phyloP scores from a whole-genome alignment of 2,797 vertebrate species.

The Crenuchus spilurus region DNA sequence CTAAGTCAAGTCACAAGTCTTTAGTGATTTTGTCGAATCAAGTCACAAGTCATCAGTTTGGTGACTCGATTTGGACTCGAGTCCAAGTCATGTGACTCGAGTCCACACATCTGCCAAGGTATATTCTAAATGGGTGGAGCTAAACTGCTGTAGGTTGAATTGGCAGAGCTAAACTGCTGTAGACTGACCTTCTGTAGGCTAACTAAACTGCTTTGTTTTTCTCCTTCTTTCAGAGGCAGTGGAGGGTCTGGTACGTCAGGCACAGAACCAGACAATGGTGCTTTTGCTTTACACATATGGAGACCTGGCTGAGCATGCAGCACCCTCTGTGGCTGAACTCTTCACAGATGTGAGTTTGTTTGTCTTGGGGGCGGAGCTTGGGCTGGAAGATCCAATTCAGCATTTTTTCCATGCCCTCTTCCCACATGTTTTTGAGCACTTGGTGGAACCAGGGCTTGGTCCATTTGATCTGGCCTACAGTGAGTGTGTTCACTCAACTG shows the following conservation, averaged over 20 bases:
- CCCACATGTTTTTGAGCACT: conserved; percentile 81
- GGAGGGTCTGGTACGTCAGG: conserved; percentile 81
- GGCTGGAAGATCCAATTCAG: conserved; percentile 78
- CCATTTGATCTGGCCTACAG: conserved; percentile 73
- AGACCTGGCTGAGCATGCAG: conserved; percentile 75
- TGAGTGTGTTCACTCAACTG: conserved; percentile 77
- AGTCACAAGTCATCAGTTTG: too few relatives aligned
- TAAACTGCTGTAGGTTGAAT: background rate
- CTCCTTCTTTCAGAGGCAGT: conserved; percentile 77
- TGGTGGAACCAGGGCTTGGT: conserved; percentile 75
- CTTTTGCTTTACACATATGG: conserved; percentile 77
- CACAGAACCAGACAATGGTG: conserved; percentile 81
- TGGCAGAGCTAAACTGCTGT: background rate
- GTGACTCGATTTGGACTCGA: too few relatives aligned
- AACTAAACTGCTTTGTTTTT: background rate
- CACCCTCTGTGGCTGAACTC: conserved; percentile 74
- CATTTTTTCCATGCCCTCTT: conserved; percentile 87
- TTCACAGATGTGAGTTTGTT: conserved; percentile 87
- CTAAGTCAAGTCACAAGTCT: too few relatives aligned
- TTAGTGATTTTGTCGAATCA: too few relatives aligned
- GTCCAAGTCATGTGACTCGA: too few relatives aligned
- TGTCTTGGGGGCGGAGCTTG: conserved; percentile 82
- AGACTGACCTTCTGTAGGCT: background rate
- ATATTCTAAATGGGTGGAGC: background rate
- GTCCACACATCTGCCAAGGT: too few relatives aligned